These are phyloP conservation scores for Spisula subtruncata DNA, from an alignment of 2,888 invertebrate species.

Conservation along the genomic window DNA sequence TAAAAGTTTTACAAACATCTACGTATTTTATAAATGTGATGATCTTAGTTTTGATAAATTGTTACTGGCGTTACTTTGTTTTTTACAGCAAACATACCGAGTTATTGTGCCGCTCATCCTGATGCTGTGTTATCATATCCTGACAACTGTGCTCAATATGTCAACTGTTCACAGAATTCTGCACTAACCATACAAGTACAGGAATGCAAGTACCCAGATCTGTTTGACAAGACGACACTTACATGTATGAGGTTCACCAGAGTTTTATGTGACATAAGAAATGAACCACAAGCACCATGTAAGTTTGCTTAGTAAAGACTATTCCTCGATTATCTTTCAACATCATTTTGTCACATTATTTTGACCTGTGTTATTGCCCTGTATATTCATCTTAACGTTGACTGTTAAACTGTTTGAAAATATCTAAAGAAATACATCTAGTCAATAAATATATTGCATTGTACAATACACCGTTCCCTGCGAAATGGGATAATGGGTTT, in stretches of 20 bases:
- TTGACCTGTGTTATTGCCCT: too few relatives aligned
- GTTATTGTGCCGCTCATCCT: conserved; percentile 70
- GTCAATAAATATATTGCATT: too few relatives aligned
- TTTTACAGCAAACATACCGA: conserved; percentile 65
- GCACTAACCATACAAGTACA: conserved; percentile 42
- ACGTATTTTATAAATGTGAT: too few relatives aligned
- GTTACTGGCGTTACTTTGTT: too few relatives aligned
- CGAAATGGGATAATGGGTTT: too few relatives aligned
- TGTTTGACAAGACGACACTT: conserved; percentile 66
- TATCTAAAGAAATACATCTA: too few relatives aligned
- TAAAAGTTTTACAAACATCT: neutral
- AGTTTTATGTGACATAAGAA: conserved; percentile 68
- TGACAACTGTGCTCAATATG: conserved; percentile 75
- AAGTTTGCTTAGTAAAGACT: conserved; percentile 39
- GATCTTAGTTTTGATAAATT: too few relatives aligned
- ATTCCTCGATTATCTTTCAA: too few relatives aligned
- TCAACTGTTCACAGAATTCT: conserved; percentile 70
- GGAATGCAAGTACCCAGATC: conserved; percentile 75
- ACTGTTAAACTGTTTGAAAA: too few relatives aligned
- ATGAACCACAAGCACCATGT: conserved; percentile 76
- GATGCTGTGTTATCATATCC: conserved; percentile 62
- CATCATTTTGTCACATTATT: too few relatives aligned
- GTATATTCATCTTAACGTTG: too few relatives aligned
- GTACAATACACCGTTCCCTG: too few relatives aligned
- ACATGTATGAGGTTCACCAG: conserved; percentile 68